These are phyloP conservation scores for Grapholita molesta DNA, from an alignment of 1,140 invertebrate genomes.

Conservation along the genomic window DNA sequence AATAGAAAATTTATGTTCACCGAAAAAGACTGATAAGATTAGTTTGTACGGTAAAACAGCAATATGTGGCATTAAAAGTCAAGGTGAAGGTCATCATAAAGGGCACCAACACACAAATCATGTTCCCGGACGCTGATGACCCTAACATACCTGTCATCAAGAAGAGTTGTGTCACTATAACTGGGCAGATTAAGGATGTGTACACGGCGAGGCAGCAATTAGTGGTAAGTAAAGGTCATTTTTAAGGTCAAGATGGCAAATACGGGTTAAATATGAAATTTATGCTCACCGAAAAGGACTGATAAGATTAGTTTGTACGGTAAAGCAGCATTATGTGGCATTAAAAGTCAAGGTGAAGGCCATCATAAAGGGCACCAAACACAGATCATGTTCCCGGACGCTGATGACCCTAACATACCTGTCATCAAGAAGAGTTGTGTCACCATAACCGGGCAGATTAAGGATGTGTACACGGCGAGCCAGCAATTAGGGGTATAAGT, in stretches of 20 bases:
- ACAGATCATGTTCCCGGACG: conserved; percentile 92
- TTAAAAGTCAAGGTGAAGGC: conserved; percentile 91
- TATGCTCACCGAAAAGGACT: too few relatives aligned
- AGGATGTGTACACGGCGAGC: conserved; percentile 92
- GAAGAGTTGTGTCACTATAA: conserved; percentile 94
- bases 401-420: conserved; percentile 89
- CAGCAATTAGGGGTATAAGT: conserved; percentile 93
- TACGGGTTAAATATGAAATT: too few relatives aligned
- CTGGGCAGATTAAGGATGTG: conserved; percentile 92
- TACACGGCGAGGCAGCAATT: conserved; percentile 94
- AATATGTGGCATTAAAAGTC: too few relatives aligned
- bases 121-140: conserved; percentile 91
- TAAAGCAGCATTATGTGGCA: too few relatives aligned
- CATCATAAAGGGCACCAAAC: conserved; percentile 83
- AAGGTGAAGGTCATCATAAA: conserved; percentile 84
- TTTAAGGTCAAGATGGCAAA: too few relatives aligned
- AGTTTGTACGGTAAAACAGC: too few relatives aligned
- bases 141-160: conserved; percentile 90
- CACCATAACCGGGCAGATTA: conserved; percentile 92
- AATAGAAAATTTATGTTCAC: too few relatives aligned
- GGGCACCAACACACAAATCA: conserved; percentile 89
- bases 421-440: conserved; percentile 93
- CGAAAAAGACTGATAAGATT: too few relatives aligned
- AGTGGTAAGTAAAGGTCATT: conserved; percentile 84
- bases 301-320: too few relatives aligned